Evolutionary conservation across 2,888 invertebrate species (phyloP), one percentile per base, ranked within the genome.

Genomic region (Synergus itoensis): DNA sequence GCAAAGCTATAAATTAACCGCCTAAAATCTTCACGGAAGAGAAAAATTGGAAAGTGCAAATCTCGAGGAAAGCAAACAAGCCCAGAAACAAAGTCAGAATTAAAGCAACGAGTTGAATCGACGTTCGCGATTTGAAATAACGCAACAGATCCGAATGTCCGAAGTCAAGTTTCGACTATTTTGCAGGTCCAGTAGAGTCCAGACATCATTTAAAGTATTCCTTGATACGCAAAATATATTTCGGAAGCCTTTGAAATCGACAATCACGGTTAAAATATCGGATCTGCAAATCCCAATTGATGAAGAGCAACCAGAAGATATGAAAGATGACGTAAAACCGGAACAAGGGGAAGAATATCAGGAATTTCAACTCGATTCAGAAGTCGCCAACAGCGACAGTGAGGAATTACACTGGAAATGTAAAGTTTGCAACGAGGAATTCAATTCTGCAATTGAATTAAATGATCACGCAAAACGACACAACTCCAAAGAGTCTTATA

Each of bases 131-230:
- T 62, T 21, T 62, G 62, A 62, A 78, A 77, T 81, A 67, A 60
- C 77, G 57, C 53, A 12, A 62, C 80, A 81, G 36, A 79, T 81
- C 79, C 82, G 82, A 81, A 83, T 83, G 77, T 85, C 83, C 82
- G 80, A 86, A 89, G 89, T 90, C 89, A 91, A 91, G 89, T 86
- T 87, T 87, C 86, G 87, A 89, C 88, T 91, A 84, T 91, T 91
- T 91, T 91, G 80, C 90, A 91, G 91, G 89, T 91, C 87, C 87
- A 82, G 86, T 87, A 90, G 82, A 84, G 83, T 80, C 82, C 86
- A 84, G 87, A 87, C 86, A 85, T 81, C 89, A 80, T 88, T 90
- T 88, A 89, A 84, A 86, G 84, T 87, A 84, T 88, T 88, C 83
- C 85, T 89, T 84, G 87, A 89, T 79, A 86, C 79, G 85, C 88